phyloP scores from a whole-genome alignment of 2,888 invertebrate species.

The Drosophila sordidapex region DNA sequence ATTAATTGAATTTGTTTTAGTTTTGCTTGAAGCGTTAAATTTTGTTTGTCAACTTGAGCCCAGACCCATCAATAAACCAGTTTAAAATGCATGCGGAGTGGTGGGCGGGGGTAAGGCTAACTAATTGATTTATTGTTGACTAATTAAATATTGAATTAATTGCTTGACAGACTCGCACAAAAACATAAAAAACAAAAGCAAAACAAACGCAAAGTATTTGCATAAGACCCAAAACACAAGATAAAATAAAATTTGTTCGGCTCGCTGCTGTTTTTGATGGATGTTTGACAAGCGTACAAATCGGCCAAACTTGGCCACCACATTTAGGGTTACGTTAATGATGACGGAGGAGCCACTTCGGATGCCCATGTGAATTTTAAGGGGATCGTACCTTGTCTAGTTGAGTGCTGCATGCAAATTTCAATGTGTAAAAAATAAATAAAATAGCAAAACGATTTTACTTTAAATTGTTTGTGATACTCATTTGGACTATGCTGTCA shows the following conservation, averaged over 20 bases:
- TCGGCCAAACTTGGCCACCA: conserved; percentile 44
- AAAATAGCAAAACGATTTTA: conserved; percentile 40
- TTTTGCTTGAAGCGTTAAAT: conserved; percentile 50
- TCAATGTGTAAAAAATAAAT: conserved; percentile 25
- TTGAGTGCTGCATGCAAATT: conserved; percentile 58
- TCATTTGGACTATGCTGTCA: conserved; percentile 54
- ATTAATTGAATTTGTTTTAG: conserved; percentile 75
- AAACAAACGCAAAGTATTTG: conserved; percentile 62
- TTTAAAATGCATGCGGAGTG: conserved; percentile 29
- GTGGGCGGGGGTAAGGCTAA: conserved; percentile 26
- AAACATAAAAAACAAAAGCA: conserved; percentile 31
- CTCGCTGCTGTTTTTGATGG: conserved; percentile 64
- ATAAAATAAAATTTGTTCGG: conserved; percentile 23
- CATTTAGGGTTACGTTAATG: conserved; percentile 48
- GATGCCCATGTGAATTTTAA: conserved; percentile 46
- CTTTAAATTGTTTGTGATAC: conserved; percentile 72
- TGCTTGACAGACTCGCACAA: conserved; percentile 48
- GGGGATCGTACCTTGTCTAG: conserved; percentile 55
- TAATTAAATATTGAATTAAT: conserved; percentile 80
- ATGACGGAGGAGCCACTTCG: conserved; percentile 20
- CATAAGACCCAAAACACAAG: conserved; percentile 53
- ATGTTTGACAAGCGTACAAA: conserved; percentile 68
- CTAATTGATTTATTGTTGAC: conserved; percentile 80
- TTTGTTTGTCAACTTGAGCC: conserved; percentile 61
- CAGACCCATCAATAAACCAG: conserved; percentile 66